phyloP scores from a whole-genome alignment of 2,888 invertebrate species.

The Ypsolopha scabrella region DNA sequence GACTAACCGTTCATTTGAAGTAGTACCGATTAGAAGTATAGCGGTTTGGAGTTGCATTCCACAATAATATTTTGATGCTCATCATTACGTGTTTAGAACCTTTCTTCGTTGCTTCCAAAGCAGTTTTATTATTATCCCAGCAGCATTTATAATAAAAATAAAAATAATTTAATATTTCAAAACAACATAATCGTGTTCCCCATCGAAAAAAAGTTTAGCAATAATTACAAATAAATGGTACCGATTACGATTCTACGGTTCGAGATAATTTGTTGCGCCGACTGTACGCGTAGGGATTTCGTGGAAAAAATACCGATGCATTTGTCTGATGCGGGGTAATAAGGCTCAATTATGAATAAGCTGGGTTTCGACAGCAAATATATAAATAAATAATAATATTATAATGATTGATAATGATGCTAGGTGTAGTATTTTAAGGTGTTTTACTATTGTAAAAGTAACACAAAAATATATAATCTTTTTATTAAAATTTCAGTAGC shows the following conservation, averaged over 20 bases:
- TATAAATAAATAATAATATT: not conserved
- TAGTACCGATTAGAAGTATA: too few relatives aligned
- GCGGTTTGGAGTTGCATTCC: too few relatives aligned
- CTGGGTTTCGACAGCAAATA: slow-evolving; percentile 23
- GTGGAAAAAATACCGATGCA: slow-evolving; percentile 64
- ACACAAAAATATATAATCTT: too few relatives aligned
- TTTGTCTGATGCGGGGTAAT: slow-evolving; percentile 68
- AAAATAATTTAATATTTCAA: slow-evolving; percentile 6
- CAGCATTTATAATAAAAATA: not conserved
- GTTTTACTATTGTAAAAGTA: too few relatives aligned
- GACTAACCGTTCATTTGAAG: too few relatives aligned
- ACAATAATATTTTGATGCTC: too few relatives aligned
- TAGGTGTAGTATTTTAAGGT: too few relatives aligned
- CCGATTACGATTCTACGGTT: slow-evolving; percentile 41
- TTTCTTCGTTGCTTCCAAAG: too few relatives aligned
- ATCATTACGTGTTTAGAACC: too few relatives aligned
- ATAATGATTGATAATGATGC: too few relatives aligned
- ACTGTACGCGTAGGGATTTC: slow-evolving; percentile 53
- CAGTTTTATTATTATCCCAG: not conserved
- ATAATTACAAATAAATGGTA: slow-evolving; percentile 53
- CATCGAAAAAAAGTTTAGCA: slow-evolving; percentile 33
- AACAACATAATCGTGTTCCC: slow-evolving; percentile 31
- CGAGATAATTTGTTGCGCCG: slow-evolving; percentile 30
- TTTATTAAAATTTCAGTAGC: too few relatives aligned
- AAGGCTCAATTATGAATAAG: slow-evolving; percentile 64